These are phyloP conservation scores for Linepithema humile DNA, from an alignment of 1,140 invertebrate species.

Conservation along the genomic window DNA sequence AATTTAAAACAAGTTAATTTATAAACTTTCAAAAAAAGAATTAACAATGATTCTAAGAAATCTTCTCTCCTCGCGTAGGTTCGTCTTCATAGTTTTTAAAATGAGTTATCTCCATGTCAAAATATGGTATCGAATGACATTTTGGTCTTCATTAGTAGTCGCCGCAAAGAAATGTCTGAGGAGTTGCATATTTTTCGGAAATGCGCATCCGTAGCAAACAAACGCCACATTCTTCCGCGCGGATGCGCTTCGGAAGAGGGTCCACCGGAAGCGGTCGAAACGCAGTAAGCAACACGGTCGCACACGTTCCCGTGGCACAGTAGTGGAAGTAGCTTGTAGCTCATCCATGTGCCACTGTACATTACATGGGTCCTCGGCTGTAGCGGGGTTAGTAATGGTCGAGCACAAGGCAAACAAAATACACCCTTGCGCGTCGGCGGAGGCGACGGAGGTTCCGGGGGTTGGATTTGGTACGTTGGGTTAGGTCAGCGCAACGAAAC, in stretches of 20 bases:
- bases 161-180: neutral
- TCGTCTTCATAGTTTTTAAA: neutral
- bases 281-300: slow-evolving; percentile 60
- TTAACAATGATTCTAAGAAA: no score
- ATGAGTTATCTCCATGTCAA: neutral
- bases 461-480: slow-evolving; percentile 72
- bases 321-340: slow-evolving; percentile 45
- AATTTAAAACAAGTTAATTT: no score
- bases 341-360: slow-evolving; percentile 62
- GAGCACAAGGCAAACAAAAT: slow-evolving; percentile 76
- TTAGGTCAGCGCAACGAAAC: slow-evolving; percentile 65
- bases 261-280: slow-evolving; percentile 51
- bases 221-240: slow-evolving; percentile 35
- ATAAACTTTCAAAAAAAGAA: no score
- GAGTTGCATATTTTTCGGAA: slow-evolving; percentile 2
- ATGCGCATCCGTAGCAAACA: slow-evolving; percentile 48
- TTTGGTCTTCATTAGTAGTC: neutral
- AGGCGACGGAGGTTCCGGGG: slow-evolving; percentile 51
- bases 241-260: slow-evolving; percentile 40
- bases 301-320: neutral
- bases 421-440: slow-evolving; percentile 57
- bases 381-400: slow-evolving; percentile 73
- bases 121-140: neutral
- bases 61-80: no score
- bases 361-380: slow-evolving; percentile 60